phyloP scores from a whole-genome alignment of 2,113 vertebrate species.

The Ciconia boyciana region DNA sequence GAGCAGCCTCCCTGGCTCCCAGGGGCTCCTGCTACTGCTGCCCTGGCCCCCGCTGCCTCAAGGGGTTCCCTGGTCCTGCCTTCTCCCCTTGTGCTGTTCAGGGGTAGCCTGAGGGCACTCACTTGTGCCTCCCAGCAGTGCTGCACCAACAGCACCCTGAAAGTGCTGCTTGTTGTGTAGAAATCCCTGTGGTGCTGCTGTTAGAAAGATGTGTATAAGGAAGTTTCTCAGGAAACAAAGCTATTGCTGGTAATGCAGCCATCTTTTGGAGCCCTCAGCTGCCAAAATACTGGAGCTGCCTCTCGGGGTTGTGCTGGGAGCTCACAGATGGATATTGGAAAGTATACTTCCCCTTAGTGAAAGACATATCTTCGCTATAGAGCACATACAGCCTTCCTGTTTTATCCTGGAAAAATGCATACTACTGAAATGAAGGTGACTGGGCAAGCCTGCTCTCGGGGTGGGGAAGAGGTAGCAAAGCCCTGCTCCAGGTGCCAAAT shows the following conservation, averaged over 20 bases:
- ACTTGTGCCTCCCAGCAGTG: neutral
- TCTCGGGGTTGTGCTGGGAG: neutral
- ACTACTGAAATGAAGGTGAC: neutral
- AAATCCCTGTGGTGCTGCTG: neutral
- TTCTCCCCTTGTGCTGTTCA: neutral
- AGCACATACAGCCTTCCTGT: accelerated
- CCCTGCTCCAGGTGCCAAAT: neutral
- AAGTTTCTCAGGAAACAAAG: neutral
- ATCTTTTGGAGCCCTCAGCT: neutral
- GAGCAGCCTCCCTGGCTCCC: neutral
- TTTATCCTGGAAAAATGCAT: neutral
- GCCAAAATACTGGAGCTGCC: neutral
- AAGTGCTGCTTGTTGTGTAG: neutral
- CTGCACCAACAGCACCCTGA: neutral
- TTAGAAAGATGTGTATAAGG: accelerated
- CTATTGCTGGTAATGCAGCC: neutral
- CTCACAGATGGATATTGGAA: neutral
- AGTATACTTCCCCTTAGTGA: neutral
- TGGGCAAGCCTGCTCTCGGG: accelerated
- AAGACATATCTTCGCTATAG: accelerated
- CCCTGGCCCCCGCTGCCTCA: accelerated
- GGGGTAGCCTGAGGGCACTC: neutral
- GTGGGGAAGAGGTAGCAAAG: neutral
- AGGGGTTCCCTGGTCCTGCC: neutral
- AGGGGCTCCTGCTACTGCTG: neutral